Base-by-base conservation (phyloP, 2,888 invertebrate species). In the Boloria selene region DNA sequence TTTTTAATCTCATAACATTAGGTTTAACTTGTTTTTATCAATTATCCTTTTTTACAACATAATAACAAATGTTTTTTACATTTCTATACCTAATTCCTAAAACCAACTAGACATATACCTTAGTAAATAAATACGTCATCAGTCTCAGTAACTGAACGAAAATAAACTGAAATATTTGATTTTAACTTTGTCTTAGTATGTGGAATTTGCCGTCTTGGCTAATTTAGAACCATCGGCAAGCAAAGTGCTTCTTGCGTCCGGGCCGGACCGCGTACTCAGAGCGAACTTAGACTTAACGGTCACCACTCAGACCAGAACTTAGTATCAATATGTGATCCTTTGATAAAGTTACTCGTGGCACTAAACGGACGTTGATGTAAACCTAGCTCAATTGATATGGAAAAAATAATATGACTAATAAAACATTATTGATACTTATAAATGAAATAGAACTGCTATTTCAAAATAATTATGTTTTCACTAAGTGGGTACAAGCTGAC, bases 141-240 rank as follows among this genome's bases (percentile, higher is more conserved):
- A 42, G 7, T 38, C 10, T 55, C n/a, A 22, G 13, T 22, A 10
- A 55, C n/a, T n/a, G 1, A 42, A n/a, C 18, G 44, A 2, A 22
- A 10, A 55, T 44, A 17, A 26, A 38, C 16, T 17, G 17, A 16
- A 44, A 22, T 26, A 16, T n/a, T 60, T 45, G 26, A 14, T 6
- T 16, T 31, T 49, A 16, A 58, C 10, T 75, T 74, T 76, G 79
- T 56, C 65, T 22, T 0, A 1, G 65, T 38, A 13, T 7, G 82
- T 83, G 74, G n/a, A 65, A 77, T 75, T 71, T 49, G 72, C 45
- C 47, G 7, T 65, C 72, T 53, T 42, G 72, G 84, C 82, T 88
- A 89, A 90, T 89, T 90, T 89, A 82, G 85, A 84, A 88, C 85
- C 86, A 88, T 89, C 79, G 86, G 81, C 75, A 82, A 80, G 86